Conservation (phyloP, 2,797 vertebrate genomes). For the Etheostoma nigrum region DNA sequence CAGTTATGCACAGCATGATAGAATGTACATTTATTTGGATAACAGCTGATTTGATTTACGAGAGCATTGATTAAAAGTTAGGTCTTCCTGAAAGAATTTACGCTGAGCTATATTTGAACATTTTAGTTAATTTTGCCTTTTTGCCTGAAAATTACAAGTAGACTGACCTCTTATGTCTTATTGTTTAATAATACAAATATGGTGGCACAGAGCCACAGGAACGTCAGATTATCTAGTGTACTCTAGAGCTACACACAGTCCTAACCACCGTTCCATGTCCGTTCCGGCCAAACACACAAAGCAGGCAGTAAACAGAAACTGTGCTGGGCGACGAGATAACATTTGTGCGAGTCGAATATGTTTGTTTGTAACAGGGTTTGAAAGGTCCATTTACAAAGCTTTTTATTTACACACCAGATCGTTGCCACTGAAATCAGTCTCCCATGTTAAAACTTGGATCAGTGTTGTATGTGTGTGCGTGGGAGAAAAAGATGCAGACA, state of each 20-base stretch:
- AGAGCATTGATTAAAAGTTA: no score
- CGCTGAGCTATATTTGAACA: background rate
- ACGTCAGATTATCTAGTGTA: constrained; percentile 14
- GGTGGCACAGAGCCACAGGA: background rate
- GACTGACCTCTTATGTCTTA: background rate
- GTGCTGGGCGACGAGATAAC: constrained; percentile 45
- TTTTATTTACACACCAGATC: constrained; percentile 34
- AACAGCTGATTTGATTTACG: no score
- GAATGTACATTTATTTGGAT: no score
- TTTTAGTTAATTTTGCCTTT: background rate
- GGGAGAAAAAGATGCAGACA: background rate
- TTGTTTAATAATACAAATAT: constrained; percentile 8
- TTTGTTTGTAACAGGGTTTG: constrained; percentile 34
- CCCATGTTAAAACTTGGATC: constrained; percentile 57
- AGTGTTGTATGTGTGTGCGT: constrained; percentile 10
- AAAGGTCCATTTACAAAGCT: constrained; percentile 45
- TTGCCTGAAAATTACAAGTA: background rate
- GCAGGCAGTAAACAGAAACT: constrained; percentile 46
- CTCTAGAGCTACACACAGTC: constrained; percentile 7
- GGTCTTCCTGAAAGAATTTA: no score
- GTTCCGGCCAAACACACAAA: constrained; percentile 35
- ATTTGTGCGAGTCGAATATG: constrained; percentile 47
- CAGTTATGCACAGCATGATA: no score
- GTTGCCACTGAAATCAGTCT: constrained; percentile 51
- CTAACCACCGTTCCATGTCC: constrained; percentile 11